phyloP scores from a whole-genome alignment of 1,140 invertebrate genomes.

The Drosophila busckii region DNA sequence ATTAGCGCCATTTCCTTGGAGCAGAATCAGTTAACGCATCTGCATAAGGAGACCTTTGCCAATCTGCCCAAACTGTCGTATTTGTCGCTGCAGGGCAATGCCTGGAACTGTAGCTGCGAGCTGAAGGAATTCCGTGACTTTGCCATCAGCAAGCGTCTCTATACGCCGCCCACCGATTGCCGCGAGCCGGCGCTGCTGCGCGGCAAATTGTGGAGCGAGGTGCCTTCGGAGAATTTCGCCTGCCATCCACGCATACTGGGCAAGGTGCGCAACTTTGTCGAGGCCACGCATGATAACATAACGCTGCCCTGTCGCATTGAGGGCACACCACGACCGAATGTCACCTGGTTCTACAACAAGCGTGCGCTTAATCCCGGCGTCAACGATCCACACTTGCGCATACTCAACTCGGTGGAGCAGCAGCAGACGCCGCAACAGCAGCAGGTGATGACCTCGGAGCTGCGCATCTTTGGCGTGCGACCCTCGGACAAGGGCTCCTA shows the following conservation, averaged over 20 bases:
- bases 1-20: constrained; percentile 85
- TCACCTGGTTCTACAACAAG: constrained; percentile 87
- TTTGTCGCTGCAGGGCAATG: constrained; percentile 88
- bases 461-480: constrained; percentile 86
- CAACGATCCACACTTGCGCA: constrained; percentile 80
- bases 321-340: constrained; percentile 87
- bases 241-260: constrained; percentile 87
- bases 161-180: constrained; percentile 86
- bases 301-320: constrained; percentile 88
- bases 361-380: constrained; percentile 72
- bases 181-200: constrained; percentile 83
- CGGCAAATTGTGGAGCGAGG: constrained; percentile 85
- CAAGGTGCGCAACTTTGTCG: constrained; percentile 80
- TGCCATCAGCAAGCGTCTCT: constrained; percentile 85
- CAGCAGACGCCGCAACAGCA: constrained; percentile 9
- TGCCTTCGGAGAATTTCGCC: constrained; percentile 88
- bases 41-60: constrained; percentile 82
- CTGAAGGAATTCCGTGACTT: constrained; percentile 89
- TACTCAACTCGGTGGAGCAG: constrained; percentile 62
- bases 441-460: constrained; percentile 79
- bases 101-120: constrained; percentile 93
- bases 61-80: constrained; percentile 84
- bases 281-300: constrained; percentile 84
- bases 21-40: constrained; percentile 84
- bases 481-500: constrained; percentile 91